Conservation (phyloP, 2,888 invertebrate species). For the Cremastinae sp. region DNA sequence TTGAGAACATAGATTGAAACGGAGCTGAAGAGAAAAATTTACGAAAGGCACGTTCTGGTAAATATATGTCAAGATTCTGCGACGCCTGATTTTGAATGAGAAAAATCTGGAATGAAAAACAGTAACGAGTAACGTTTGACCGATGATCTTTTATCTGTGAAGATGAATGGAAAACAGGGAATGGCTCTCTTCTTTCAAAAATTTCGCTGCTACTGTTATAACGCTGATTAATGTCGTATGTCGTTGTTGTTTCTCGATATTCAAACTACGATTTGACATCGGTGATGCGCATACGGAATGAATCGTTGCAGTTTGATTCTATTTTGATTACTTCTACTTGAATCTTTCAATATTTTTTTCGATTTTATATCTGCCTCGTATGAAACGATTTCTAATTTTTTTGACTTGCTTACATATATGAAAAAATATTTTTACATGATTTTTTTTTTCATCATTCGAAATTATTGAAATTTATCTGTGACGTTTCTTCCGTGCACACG, state of each 20-base stretch:
- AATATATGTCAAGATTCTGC: conserved; percentile 2
- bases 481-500: background rate
- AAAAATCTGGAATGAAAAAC: too few species aligned
- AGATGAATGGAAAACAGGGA: conserved; percentile 61
- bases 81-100: background rate
- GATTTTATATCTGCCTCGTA: background rate
- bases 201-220: conserved; percentile 74
- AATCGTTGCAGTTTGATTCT: conserved; percentile 4
- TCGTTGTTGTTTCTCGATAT: conserved; percentile 79
- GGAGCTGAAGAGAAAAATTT: too few species aligned
- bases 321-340: background rate
- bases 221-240: conserved; percentile 78
- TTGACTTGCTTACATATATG: background rate
- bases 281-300: conserved; percentile 12
- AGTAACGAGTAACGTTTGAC: conserved; percentile 50
- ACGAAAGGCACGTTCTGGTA: conserved; percentile 35
- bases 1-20: conserved; percentile 14
- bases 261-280: conserved; percentile 61
- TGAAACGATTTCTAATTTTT: too few species aligned
- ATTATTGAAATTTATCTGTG: background rate
- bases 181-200: conserved; percentile 47
- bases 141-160: conserved; percentile 56
- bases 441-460: background rate
- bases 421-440: background rate
- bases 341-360: background rate